Conservation (phyloP, 1,140 invertebrate genomes). For the Leptopilina boulardi region DNA sequence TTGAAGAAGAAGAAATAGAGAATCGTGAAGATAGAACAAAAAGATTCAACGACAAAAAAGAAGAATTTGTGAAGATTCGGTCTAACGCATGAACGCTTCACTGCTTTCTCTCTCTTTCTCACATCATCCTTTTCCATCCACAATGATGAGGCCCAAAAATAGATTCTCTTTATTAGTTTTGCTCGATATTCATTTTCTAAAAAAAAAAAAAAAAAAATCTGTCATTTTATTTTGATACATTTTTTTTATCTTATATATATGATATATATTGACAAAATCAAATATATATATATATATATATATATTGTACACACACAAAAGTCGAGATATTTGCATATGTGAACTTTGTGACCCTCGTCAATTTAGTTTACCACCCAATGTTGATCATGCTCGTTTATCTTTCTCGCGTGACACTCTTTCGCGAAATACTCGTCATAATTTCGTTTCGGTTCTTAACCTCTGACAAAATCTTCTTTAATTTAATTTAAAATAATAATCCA, state of each 20-base stretch:
- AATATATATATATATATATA: too few relatives aligned
- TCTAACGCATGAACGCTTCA: constrained; percentile 62
- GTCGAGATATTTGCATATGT: neutral
- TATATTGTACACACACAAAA: too few relatives aligned
- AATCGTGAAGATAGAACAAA: constrained; percentile 37
- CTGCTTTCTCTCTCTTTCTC: too few relatives aligned
- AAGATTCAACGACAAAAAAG: constrained; percentile 49
- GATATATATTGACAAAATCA: too few relatives aligned
- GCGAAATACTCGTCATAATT: neutral
- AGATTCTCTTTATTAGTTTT: constrained; percentile 43
- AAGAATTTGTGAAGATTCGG: constrained; percentile 52
- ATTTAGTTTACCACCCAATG: neutral
- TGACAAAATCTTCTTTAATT: neutral
- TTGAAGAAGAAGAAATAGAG: constrained; percentile 35
- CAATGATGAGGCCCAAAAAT: constrained; percentile 41
- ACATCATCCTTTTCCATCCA: constrained; percentile 46
- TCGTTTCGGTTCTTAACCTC: neutral
- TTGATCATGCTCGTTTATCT: neutral
- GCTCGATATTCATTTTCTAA: neutral
- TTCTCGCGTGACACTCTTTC: neutral
- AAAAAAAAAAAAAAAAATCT: too few relatives aligned
- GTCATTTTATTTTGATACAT: too few relatives aligned
- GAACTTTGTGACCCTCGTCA: constrained; percentile 1
- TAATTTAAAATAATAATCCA: neutral
- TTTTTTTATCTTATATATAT: too few relatives aligned